Percentiles rank a stretch among this genome's conserved stretches.
Conservation (phyloP, 2,888 invertebrate species). For the Monochamus alternatus region DNA sequence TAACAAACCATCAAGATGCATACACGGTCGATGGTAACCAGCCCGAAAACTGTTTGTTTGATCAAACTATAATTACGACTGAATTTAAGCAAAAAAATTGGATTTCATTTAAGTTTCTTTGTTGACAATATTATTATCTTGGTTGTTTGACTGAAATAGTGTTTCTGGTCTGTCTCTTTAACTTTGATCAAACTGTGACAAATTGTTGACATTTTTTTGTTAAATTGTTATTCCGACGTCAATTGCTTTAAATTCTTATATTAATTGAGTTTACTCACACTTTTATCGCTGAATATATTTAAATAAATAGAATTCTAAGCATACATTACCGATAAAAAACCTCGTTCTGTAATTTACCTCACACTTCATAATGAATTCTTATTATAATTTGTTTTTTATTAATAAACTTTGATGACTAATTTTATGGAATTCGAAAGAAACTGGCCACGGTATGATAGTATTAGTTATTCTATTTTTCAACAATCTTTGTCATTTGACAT, state of each 20-base stretch:
- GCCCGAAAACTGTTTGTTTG: too few relatives aligned
- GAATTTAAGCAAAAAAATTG: too few relatives aligned
- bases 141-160: too few relatives aligned
- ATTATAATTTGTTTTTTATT: slow-evolving; percentile 3
- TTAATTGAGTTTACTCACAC: neutral
- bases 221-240: neutral
- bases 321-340: neutral
- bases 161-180: too few relatives aligned
- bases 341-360: slow-evolving; percentile 10
- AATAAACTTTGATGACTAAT: neutral
- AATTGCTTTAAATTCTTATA: neutral
- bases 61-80: too few relatives aligned
- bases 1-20: too few relatives aligned
- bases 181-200: neutral
- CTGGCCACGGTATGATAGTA: neutral
- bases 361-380: neutral
- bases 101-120: too few relatives aligned
- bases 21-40: too few relatives aligned
- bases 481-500: neutral
- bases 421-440: neutral
- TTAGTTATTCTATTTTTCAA: neutral
- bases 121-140: too few relatives aligned
- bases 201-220: neutral
- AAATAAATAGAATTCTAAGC: neutral
- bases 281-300: slow-evolving; percentile 14